Base-by-base conservation (phyloP, 2,888 invertebrate genomes). In the Trichogramma dendrolimi region DNA sequence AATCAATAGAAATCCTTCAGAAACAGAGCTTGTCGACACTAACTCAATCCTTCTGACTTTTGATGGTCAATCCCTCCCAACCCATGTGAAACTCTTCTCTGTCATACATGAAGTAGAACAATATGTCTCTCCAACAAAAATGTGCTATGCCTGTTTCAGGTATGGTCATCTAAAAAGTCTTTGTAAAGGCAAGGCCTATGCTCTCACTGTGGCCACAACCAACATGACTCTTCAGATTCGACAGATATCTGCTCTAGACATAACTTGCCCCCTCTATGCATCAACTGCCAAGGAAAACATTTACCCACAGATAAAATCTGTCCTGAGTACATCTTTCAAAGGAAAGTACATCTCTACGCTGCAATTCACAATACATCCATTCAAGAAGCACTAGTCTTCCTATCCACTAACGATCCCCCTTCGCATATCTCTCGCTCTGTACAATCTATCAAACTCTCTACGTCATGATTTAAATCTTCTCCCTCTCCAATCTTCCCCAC, bases 81-180 rank as follows among this genome's bases (percentile, higher is more conserved):
- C 27, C 27, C 1, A 1, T 27, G 27, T 27, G 27, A 27, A 27
- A 27, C 27, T 27, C 27, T 27, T 27, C 27, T 2, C 27, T 27
- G 27, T 27, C 3, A 27, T 27, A 27, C 27, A 27, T 2, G 27
- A 27, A 27, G 27, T 27, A 2, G 27, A 27, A 27, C 27, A 27
- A 27, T 27, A 2, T 27, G 3, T 27, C 27, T 27, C 38, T 2
- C 52, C 58, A 3, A 10, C 40, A 10, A 51, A 41, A 39, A 58
- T 58, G 40, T 44, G 52, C 41, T 58, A 46, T 5, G 46, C 40
- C 3, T 58, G 46, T 27, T 58, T 52, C 7, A 58, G 52, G 10
- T 58, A 39, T 8, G 58, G 58, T 0, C 52, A 58, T 4, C n/a
- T 46, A 6, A 39, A 58, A 8, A 10, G 4, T 3, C 11, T 46